Conservation (phyloP, 2,113 vertebrate species). For the Scomber scombrus region DNA sequence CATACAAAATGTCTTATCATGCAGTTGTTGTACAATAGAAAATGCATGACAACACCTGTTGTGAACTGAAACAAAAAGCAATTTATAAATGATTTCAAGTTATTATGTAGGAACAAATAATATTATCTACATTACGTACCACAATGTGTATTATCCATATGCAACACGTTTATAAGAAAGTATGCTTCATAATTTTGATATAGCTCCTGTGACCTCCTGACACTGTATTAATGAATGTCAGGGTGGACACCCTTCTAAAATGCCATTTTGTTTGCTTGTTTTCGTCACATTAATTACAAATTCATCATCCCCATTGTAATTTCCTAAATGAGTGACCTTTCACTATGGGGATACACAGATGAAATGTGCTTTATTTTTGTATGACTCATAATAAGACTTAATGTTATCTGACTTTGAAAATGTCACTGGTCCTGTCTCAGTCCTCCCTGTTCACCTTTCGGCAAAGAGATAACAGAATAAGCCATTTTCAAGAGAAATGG, state of each 20-base stretch:
- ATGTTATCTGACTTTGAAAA: constrained; percentile 84
- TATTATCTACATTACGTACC: not conserved
- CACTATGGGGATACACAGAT: constrained; percentile 70
- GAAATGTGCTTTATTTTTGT: constrained; percentile 70
- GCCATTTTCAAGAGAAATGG: constrained; percentile 37
- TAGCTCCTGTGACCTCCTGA: constrained; percentile 49
- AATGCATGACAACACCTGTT: not conserved
- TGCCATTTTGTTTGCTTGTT: constrained; percentile 79
- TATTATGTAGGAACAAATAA: not conserved
- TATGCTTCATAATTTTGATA: constrained; percentile 39
- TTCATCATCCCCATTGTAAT: constrained; percentile 79
- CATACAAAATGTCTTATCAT: not conserved
- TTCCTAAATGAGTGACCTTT: constrained; percentile 80
- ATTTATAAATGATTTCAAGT: not conserved
- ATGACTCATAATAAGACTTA: constrained; percentile 69
- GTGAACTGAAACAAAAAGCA: constrained; percentile 1
- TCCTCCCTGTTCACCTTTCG: constrained; percentile 60
- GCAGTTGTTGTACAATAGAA: no score
- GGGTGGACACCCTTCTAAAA: constrained; percentile 69
- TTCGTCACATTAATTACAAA: constrained; percentile 79
- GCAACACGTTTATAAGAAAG: not conserved
- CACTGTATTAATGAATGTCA: constrained; percentile 57
- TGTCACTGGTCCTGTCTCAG: constrained; percentile 75
- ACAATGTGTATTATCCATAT: not conserved
- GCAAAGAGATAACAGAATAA: constrained; percentile 35